A percentile compares a stretch with the other conserved stretches of the same genome.
Conservation (phyloP, 1,140 invertebrate species). For the Ceratina calcarata region DNA sequence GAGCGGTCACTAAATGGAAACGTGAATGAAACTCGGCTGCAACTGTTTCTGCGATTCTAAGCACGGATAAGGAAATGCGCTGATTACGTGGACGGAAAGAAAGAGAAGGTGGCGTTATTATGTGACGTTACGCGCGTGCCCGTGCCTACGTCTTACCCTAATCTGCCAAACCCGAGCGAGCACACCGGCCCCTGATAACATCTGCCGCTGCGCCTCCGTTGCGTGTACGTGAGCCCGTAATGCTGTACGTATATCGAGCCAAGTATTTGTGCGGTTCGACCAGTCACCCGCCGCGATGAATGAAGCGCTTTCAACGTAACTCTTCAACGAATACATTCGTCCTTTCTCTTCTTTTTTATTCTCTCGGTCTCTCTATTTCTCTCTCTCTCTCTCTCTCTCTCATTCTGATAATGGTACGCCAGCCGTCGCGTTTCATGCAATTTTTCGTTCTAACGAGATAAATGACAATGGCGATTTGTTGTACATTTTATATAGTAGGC, state of each 20-base stretch:
- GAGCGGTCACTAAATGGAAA: slow-evolving; percentile 64
- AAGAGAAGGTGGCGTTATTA: slow-evolving; percentile 48
- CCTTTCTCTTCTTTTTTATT: background rate
- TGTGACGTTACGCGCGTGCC: slow-evolving; percentile 49
- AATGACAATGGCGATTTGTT: too few relatives aligned
- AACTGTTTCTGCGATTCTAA: slow-evolving; percentile 66
- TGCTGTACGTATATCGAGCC: background rate
- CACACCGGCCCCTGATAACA: slow-evolving; percentile 36
- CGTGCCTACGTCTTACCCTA: slow-evolving; percentile 40
- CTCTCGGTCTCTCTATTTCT: too few relatives aligned
- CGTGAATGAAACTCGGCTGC: slow-evolving; percentile 65
- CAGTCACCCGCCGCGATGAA: slow-evolving; percentile 12
- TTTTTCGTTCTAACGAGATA: too few relatives aligned
- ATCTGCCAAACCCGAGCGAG: slow-evolving; percentile 39
- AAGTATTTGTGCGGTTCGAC: background rate
- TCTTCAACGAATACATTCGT: background rate
- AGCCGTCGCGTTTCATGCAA: too few relatives aligned
- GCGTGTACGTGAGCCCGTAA: background rate
- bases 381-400: too few relatives aligned
- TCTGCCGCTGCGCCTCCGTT: slow-evolving; percentile 15
- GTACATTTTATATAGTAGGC: too few relatives aligned
- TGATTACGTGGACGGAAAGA: slow-evolving; percentile 56
- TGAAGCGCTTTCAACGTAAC: slow-evolving; percentile 17
- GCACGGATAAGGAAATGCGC: slow-evolving; percentile 64
- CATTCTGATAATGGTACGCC: too few relatives aligned